Conservation (phyloP, 2,113 vertebrate genomes). For the Montifringilla adamsi region DNA sequence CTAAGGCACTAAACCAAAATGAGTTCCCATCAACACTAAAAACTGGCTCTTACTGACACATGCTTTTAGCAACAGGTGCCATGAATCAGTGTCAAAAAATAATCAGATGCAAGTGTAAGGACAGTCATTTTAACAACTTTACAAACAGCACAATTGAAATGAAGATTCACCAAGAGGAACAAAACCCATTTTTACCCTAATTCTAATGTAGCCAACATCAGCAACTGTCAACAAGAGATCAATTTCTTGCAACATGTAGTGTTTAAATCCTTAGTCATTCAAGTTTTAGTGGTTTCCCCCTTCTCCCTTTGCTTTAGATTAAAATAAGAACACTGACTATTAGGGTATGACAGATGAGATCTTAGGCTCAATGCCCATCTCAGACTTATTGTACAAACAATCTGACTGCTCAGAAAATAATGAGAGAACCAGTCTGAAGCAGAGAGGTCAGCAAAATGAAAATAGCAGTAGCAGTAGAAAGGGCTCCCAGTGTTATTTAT, state of each 20-base stretch:
- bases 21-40: not conserved
- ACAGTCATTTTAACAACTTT: not conserved
- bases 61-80: slow-evolving; percentile 24
- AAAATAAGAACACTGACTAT: not conserved
- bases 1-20: not conserved
- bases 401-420: not conserved
- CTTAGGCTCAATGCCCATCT: not conserved
- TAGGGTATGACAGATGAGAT: not conserved
- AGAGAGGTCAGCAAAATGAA: not conserved
- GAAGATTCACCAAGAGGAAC: not conserved
- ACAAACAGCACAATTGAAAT: not conserved
- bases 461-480: not conserved
- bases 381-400: not conserved
- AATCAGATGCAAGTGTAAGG: not conserved
- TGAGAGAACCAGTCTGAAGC: not conserved
- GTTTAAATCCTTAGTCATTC: not conserved
- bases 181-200: not conserved
- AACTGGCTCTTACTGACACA: not conserved
- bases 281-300: not conserved
- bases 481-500: not conserved
- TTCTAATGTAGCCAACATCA: not conserved
- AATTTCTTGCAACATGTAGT: not conserved
- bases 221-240: not conserved
- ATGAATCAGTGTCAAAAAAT: not conserved
- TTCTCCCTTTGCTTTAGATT: not conserved